Evolutionary conservation across 1,140 invertebrate genomes (phyloP).

Genomic region (Cotesia typhae): DNA sequence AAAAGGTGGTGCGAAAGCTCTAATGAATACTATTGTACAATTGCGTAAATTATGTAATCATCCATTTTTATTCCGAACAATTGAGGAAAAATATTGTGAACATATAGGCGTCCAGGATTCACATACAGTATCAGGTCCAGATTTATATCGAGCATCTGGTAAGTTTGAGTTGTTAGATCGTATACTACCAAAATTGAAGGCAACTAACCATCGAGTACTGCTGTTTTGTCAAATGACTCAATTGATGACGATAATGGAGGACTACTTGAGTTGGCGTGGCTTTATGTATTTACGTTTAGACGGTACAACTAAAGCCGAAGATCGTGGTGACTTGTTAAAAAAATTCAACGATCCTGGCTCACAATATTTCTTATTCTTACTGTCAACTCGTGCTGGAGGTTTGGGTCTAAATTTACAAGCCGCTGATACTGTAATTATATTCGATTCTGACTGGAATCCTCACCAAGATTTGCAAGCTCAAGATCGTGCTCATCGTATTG

Average conservation of each 20-base stretch:
- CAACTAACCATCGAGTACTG: slow-evolving; percentile 89
- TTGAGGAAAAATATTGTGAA: slow-evolving; percentile 97
- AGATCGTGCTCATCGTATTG: slow-evolving; percentile 98
- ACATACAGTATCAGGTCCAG: slow-evolving; percentile 80
- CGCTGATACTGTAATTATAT: slow-evolving; percentile 98
- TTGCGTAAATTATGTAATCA: slow-evolving; percentile 98
- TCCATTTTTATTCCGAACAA: slow-evolving; percentile 99
- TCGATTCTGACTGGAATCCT: slow-evolving; percentile 99
- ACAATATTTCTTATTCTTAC: slow-evolving; percentile 94
- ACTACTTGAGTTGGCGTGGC: slow-evolving; percentile 90
- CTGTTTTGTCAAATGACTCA: slow-evolving; percentile 99
- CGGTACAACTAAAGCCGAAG: slow-evolving; percentile 98
- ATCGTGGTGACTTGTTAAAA: slow-evolving; percentile 90
- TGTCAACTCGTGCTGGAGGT: slow-evolving; percentile 96
- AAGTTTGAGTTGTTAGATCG: slow-evolving; percentile 99
- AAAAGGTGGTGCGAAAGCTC: slow-evolving; percentile 92
- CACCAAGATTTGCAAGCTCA: slow-evolving; percentile 99
- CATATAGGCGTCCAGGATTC: slow-evolving; percentile 77
- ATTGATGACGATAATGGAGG: slow-evolving; percentile 99
- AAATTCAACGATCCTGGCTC: slow-evolving; percentile 92
- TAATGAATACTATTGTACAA: slow-evolving; percentile 99
- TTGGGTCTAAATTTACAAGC: slow-evolving; percentile 97
- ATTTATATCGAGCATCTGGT: slow-evolving; percentile 92
- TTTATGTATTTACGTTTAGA: slow-evolving; percentile 83
- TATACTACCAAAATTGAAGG: slow-evolving; percentile 95